A percentile compares a stretch with the other conserved stretches of the same genome.
phyloP scores from a whole-genome alignment of 2,888 invertebrate genomes.

The Craniophora ligustri region DNA sequence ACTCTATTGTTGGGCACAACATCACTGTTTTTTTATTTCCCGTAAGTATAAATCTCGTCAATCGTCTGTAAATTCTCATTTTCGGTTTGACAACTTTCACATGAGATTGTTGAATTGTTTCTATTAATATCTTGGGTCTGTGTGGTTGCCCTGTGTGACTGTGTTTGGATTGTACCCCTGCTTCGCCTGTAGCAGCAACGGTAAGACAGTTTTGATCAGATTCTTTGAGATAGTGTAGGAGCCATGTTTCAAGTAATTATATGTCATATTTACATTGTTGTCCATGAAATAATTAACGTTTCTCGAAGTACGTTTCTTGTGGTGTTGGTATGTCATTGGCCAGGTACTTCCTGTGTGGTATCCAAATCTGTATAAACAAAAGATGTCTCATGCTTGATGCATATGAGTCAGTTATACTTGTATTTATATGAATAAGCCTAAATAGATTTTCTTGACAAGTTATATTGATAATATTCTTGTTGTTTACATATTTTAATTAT shows the following conservation, averaged over 20 bases:
- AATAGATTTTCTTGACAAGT: constrained; percentile 5
- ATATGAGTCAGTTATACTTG: constrained; percentile 36
- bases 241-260: constrained; percentile 54
- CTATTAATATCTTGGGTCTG: constrained; percentile 78
- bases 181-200: constrained; percentile 37
- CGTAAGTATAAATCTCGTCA: constrained; percentile 93
- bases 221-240: constrained; percentile 29
- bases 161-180: constrained; percentile 49
- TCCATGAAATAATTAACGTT: constrained; percentile 37
- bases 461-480: constrained; percentile 21
- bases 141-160: constrained; percentile 68
- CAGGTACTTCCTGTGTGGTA: constrained; percentile 48
- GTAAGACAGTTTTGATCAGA: constrained; percentile 50
- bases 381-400: constrained; percentile 40
- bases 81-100: constrained; percentile 87
- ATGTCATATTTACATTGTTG: constrained; percentile 57
- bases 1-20: constrained; percentile 97
- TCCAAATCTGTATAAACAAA: constrained; percentile 66
- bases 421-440: constrained; percentile 17
- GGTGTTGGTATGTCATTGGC: constrained; percentile 45
- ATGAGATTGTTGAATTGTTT: constrained; percentile 77
- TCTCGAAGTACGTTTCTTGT: constrained; percentile 25
- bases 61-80: constrained; percentile 75
- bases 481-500: constrained; percentile 39
- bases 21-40: constrained; percentile 98